Percentiles rank a stretch among this genome's conserved stretches.
These are phyloP conservation scores for Carduelis carduelis DNA, from an alignment of 2,797 vertebrate species.

Conservation along the genomic window DNA sequence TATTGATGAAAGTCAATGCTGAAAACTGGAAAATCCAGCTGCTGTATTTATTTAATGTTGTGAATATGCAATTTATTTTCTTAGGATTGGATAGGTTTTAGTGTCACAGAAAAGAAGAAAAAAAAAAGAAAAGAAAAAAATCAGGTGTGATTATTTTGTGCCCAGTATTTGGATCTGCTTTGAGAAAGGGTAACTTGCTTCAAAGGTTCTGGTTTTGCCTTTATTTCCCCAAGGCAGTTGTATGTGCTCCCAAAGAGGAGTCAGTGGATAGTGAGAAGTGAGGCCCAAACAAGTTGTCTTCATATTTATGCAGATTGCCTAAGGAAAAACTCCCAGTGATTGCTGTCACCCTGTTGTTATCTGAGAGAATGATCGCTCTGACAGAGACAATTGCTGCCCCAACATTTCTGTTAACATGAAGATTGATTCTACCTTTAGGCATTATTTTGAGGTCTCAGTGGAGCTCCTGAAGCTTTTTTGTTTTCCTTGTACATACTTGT, in stretches of 20 bases:
- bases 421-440: not conserved
- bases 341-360: not conserved
- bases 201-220: not conserved
- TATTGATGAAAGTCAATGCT: not conserved
- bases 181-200: not conserved
- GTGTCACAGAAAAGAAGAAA: not conserved
- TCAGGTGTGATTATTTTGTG: rapidly evolving
- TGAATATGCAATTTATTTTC: not conserved
- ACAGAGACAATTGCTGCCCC: not conserved
- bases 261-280: not conserved
- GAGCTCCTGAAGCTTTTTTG: not conserved
- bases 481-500: not conserved
- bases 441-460: not conserved
- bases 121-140: too few relatives aligned
- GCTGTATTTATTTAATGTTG: not conserved
- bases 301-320: not conserved
- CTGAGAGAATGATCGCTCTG: not conserved
- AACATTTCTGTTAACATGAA: not conserved
- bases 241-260: not conserved
- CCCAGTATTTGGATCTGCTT: not conserved
- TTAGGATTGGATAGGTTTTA: not conserved
- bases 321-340: not conserved
- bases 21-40: not conserved
- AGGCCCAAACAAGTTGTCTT: not conserved
- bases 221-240: not conserved